Percentiles rank a stretch among this genome's conserved stretches.
Evolutionary conservation across 2,888 invertebrate genomes (phyloP).

Genomic region (Ceraclea dissimilis): DNA sequence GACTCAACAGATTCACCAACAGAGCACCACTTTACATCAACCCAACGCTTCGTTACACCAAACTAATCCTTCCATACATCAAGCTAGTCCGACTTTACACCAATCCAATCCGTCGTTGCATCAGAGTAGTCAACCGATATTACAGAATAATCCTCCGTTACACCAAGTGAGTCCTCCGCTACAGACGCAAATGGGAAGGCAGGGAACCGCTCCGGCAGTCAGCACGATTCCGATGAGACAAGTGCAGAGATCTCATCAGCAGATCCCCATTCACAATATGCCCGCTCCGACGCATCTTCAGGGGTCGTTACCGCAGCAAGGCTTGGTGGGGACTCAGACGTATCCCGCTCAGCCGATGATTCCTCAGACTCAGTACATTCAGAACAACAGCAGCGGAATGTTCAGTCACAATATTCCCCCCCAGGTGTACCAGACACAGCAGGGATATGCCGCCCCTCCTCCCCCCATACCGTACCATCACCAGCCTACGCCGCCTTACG

Average conservation of each 20-base stretch:
- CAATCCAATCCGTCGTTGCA: constrained; percentile 15
- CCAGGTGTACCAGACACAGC: constrained; percentile 29
- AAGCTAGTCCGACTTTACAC: constrained; percentile 8
- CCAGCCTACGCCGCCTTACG: constrained; percentile 30
- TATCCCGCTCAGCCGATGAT: constrained; percentile 48
- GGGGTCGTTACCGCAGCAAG: constrained; percentile 26
- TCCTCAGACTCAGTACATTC: constrained; percentile 47
- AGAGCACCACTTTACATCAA: constrained; percentile 15
- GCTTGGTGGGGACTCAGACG: constrained; percentile 39
- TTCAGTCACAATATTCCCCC: constrained; percentile 29
- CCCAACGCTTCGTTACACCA: constrained; percentile 15
- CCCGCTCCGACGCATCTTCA: constrained; percentile 30
- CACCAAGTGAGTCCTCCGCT: constrained; percentile 12
- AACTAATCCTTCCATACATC: constrained; percentile 10
- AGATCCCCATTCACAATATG: constrained; percentile 38
- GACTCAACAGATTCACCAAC: constrained; percentile 19
- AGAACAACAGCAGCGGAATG: constrained; percentile 37
- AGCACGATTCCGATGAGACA: constrained; percentile 14
- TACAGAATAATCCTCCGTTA: constrained; percentile 11
- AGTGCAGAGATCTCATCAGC: constrained; percentile 31
- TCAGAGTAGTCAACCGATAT: constrained; percentile 12
- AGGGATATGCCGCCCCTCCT: constrained; percentile 31
- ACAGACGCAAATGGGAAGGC: constrained; percentile 8
- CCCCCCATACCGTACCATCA: constrained; percentile 24
- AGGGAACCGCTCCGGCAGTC: background rate